Base-by-base conservation (phyloP, 2,888 invertebrate species). In the Acrobasis repandana region DNA sequence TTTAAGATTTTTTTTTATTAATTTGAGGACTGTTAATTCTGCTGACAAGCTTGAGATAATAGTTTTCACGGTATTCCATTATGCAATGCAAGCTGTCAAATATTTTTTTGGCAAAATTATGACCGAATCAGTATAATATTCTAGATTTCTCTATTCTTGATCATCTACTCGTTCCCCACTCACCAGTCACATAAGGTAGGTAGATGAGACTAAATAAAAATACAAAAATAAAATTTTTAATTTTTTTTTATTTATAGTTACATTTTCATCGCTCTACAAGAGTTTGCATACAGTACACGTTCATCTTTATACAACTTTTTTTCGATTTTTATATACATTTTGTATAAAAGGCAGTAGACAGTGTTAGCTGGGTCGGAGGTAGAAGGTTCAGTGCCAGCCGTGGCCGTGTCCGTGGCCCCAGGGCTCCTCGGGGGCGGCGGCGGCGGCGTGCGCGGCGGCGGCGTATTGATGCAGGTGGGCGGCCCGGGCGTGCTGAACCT, bases 401-500 rank as follows among this genome's bases (percentile, higher is more conserved):
- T 82, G 80, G 62, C 74, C 79, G 63, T 74, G 73, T 36, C 75
- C 78, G 61, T 79, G 74, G 68, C 85, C 88, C 88, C 90, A 90
- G 73, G 89, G 84, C 47, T 90, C 91, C 64, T 91, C 91, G 70
- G 92, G 91, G 33, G 90, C 70, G 61, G 91, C 68, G 58, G 92
- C 92, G 65, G 92, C 92, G 64, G 88, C 90, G 75, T 90, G 90
- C 1, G 91, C 90, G 63, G 88, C 89, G 67, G 80, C 82, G 10
- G 91, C 87, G 81, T 83, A 90, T 66, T 91, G 91, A 62, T 83
- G 74, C 4, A 90, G 77, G 73, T 92, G 91, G 38, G 87, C 83
- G 58, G 90, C 90, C 62, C 91, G 83, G 15, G 92, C 91, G 81
- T 92, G 92, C 57, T 91, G 90, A 0, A 92, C 92, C 74, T 91